These are phyloP conservation scores for Acanthis flammea DNA, from an alignment of 2,797 vertebrate genomes.

Conservation along the genomic window DNA sequence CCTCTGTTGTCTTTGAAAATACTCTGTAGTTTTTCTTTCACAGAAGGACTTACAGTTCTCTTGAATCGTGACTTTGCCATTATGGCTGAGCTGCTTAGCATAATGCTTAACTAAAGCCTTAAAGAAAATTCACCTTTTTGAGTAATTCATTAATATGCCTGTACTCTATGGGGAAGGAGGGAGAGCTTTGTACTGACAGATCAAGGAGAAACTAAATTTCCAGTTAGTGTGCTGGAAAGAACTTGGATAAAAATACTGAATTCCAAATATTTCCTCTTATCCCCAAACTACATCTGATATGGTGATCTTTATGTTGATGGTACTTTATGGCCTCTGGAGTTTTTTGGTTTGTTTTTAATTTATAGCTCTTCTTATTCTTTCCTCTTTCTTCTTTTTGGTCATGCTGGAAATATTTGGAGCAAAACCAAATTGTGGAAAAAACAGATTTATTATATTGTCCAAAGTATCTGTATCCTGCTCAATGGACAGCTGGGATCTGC, in stretches of 20 bases:
- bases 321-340: neutral
- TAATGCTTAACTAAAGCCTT: neutral
- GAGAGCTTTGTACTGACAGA: neutral
- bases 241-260: neutral
- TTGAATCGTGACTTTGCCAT: neutral
- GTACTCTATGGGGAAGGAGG: neutral
- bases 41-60: neutral
- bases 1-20: neutral
- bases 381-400: conserved; percentile 25
- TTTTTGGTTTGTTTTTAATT: conserved; percentile 6
- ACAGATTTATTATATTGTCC: conserved; percentile 12
- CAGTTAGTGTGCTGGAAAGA: neutral
- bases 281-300: neutral
- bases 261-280: neutral
- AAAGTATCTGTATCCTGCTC: conserved; percentile 21
- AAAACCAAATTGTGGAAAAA: conserved; percentile 14
- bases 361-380: conserved; percentile 6
- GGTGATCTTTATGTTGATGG: neutral
- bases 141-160: neutral
- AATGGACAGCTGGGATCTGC: conserved; percentile 30
- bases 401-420: conserved; percentile 60
- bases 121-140: neutral
- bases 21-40: neutral
- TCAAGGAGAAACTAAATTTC: neutral
- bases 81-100: neutral